Conservation (phyloP, 1,140 invertebrate genomes). For the Apis cerana region DNA sequence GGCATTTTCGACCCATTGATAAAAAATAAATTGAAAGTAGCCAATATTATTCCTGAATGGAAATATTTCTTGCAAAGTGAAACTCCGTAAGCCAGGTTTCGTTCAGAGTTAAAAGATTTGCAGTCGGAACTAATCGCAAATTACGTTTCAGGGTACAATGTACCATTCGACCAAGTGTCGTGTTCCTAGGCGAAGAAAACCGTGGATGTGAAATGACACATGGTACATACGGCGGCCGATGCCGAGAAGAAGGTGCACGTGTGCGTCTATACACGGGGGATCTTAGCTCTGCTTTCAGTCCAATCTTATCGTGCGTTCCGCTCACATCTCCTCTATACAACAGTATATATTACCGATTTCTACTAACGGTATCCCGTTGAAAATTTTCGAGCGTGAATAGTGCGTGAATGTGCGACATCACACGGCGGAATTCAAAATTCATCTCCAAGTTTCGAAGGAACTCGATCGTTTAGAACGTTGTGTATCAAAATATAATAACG, state of each 20-base stretch:
- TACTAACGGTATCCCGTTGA: constrained; percentile 10
- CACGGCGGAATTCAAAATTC: background rate
- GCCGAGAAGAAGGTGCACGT: constrained; percentile 38
- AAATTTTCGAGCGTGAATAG: constrained; percentile 19
- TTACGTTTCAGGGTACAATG: background rate
- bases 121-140: constrained; percentile 4
- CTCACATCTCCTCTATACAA: constrained; percentile 39
- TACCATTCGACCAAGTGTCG: background rate
- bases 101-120: too few species aligned
- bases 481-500: background rate
- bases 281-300: constrained; percentile 45
- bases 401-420: constrained; percentile 25
- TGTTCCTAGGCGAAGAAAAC: background rate
- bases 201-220: constrained; percentile 5
- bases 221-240: background rate
- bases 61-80: background rate
- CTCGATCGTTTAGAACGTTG: background rate
- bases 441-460: too few species aligned
- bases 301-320: constrained; percentile 55
- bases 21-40: too few species aligned
- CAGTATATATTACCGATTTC: constrained; percentile 20
- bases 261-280: constrained; percentile 2
- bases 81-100: background rate
- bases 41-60: too few species aligned
- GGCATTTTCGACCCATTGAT: too few species aligned